phyloP scores from a whole-genome alignment of 1,140 invertebrate genomes.

The Drosophila cardini region DNA sequence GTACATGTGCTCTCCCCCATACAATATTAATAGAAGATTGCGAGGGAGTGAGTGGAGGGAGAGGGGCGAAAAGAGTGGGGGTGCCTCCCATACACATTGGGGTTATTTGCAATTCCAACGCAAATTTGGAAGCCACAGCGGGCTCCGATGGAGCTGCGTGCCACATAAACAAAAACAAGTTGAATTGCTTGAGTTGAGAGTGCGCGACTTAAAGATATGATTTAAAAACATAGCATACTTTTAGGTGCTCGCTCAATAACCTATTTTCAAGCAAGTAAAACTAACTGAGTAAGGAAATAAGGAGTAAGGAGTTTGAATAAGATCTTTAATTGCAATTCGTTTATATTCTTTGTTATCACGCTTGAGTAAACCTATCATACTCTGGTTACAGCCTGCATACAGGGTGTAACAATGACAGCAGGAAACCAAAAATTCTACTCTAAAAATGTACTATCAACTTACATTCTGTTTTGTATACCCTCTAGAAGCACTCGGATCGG shows the following conservation, averaged over 20 bases:
- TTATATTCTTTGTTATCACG: no score
- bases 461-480: constrained; percentile 10
- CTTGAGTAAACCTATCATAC: no score
- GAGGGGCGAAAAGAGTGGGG: not conserved
- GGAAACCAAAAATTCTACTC: constrained; percentile 3
- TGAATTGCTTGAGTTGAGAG: no score
- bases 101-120: constrained; percentile 53
- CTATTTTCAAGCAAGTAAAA: no score
- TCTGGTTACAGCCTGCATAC: no score
- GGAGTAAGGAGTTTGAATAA: no score
- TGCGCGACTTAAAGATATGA: no score
- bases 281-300: no score
- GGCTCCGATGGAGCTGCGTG: constrained; percentile 29
- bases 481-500: not conserved
- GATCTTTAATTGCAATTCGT: no score
- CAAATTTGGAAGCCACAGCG: constrained; percentile 47
- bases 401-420: not conserved
- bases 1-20: constrained; percentile 16
- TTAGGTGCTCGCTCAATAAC: no score
- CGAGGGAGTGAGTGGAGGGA: no score
- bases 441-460: constrained; percentile 8
- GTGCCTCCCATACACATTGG: constrained; percentile 21
- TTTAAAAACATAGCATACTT: no score
- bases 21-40: constrained; percentile 24
- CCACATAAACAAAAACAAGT: constrained; percentile 36